These are phyloP conservation scores for Trichonephila clavipes DNA, from an alignment of 1,140 invertebrate species.

Conservation along the genomic window DNA sequence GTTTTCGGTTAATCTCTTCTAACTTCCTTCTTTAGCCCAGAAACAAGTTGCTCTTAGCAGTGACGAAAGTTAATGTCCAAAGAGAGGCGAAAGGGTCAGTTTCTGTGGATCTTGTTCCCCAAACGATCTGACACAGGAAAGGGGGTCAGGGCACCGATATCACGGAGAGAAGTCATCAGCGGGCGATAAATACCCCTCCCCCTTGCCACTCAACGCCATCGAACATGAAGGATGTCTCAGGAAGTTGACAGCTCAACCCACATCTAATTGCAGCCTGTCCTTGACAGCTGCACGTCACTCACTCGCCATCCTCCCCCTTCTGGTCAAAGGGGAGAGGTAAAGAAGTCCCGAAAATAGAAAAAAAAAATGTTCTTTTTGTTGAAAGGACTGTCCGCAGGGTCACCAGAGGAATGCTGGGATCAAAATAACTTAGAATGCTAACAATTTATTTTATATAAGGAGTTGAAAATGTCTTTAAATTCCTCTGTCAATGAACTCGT, in stretches of 20 bases:
- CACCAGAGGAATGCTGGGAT: too few relatives aligned
- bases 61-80: not conserved
- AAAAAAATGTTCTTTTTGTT: not conserved
- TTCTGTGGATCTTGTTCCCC: not conserved
- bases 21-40: too few relatives aligned
- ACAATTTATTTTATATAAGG: too few relatives aligned
- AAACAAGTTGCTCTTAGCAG: not conserved
- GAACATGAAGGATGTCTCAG: not conserved
- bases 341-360: not conserved
- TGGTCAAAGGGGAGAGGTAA: not conserved
- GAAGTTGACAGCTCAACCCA: constrained; percentile 5
- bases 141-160: not conserved
- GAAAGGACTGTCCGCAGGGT: not conserved
- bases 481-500: too few relatives aligned
- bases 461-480: too few relatives aligned
- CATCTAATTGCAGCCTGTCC: constrained; percentile 18
- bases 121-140: not conserved
- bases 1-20: too few relatives aligned
- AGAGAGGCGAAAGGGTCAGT: not conserved
- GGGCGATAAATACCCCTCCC: constrained; percentile 33
- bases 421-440: too few relatives aligned
- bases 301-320: not conserved
- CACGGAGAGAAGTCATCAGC: not conserved
- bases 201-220: constrained; percentile 18
- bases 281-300: not conserved